These are phyloP conservation scores for Tragelaphus eurycerus DNA, from an alignment of 2,797 vertebrate species.

Conservation along the genomic window DNA sequence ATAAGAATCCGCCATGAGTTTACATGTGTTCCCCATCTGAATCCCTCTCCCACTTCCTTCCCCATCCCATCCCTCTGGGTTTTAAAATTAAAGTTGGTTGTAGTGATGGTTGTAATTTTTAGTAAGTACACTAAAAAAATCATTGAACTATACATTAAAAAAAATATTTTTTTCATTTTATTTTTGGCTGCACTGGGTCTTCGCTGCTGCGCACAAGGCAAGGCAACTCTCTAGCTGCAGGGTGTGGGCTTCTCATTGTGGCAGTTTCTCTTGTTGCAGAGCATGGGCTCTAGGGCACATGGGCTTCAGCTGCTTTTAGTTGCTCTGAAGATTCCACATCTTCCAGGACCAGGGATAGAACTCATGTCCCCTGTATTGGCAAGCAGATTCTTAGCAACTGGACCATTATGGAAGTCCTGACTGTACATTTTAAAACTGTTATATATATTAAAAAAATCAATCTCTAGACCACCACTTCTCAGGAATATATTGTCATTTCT, in stretches of 20 bases:
- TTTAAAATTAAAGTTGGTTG: neutral
- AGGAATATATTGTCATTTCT: neutral
- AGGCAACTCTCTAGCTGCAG: neutral
- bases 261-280: neutral
- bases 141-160: neutral
- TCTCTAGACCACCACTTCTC: neutral
- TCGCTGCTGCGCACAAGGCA: neutral
- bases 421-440: neutral
- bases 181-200: neutral
- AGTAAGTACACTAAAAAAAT: neutral
- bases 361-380: neutral
- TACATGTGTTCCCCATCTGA: neutral
- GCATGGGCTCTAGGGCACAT: neutral
- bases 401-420: neutral
- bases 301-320: neutral
- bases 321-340: neutral
- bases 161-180: neutral
- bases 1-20: neutral
- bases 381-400: neutral
- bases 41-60: neutral
- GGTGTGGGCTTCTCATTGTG: neutral
- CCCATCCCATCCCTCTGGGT: neutral
- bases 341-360: neutral
- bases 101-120: neutral
- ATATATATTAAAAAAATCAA: neutral